Evolutionary conservation across 2,113 vertebrate species (phyloP).

Genomic region (Corapipo altera): DNA sequence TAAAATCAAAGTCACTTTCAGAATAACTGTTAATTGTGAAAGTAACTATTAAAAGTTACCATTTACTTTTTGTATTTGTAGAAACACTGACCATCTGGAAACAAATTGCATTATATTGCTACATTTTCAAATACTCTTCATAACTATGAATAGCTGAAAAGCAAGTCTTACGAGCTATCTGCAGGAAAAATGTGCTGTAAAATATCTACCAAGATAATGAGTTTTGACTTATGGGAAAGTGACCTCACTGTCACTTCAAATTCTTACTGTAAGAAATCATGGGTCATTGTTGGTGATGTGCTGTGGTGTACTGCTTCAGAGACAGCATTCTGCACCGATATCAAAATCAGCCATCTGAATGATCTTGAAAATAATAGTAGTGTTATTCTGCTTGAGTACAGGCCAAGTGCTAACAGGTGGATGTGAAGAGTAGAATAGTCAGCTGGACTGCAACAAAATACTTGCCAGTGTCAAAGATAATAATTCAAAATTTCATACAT

Average conservation of each 20-base stretch:
- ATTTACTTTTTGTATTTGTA: neutral
- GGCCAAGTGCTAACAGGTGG: constrained; percentile 37
- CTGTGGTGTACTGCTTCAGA: neutral
- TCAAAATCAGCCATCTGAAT: neutral
- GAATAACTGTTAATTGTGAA: neutral
- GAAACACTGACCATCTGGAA: neutral
- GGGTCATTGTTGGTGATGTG: neutral
- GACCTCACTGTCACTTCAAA: neutral
- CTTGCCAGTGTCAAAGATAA: neutral
- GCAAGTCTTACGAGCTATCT: neutral
- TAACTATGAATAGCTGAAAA: neutral
- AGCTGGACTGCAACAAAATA: neutral
- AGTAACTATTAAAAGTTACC: neutral
- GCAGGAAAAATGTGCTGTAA: neutral
- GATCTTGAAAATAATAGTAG: neutral
- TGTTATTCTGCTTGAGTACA: neutral
- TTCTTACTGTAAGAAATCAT: neutral
- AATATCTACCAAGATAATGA: neutral
- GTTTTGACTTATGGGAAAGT: neutral
- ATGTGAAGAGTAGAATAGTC: neutral
- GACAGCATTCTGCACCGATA: neutral
- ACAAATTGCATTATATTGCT: neutral
- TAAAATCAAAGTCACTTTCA: constrained; percentile 14
- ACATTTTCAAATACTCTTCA: neutral
- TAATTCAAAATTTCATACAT: neutral